These are phyloP conservation scores for Campoplex nolae DNA, from an alignment of 2,888 invertebrate species.

Conservation along the genomic window DNA sequence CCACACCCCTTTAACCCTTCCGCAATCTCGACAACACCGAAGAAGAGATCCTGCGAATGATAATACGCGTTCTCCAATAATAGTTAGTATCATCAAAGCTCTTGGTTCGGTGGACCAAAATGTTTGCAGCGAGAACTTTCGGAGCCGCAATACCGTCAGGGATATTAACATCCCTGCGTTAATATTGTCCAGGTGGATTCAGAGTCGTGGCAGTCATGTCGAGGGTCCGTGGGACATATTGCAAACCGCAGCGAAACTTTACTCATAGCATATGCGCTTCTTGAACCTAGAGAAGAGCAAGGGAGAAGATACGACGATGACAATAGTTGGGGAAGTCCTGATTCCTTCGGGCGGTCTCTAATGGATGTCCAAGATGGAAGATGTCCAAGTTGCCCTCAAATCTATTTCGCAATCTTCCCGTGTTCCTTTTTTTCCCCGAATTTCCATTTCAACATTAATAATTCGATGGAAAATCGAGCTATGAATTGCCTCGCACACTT, in stretches of 20 bases:
- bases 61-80: conserved; percentile 50
- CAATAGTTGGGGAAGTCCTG: not conserved
- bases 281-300: not conserved
- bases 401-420: not conserved
- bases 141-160: conserved; percentile 70
- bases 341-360: not conserved
- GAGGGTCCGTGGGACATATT: conserved; percentile 72
- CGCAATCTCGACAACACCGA: conserved; percentile 1
- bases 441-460: not conserved
- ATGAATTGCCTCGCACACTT: conserved; percentile 67
- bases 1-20: conserved; percentile 58
- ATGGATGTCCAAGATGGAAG: conserved; percentile 1
- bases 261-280: conserved; percentile 76
- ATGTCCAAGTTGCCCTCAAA: not conserved
- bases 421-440: not conserved
- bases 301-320: conserved; percentile 1
- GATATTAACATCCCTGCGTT: conserved; percentile 82
- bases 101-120: conserved; percentile 43
- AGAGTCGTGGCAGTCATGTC: conserved; percentile 22
- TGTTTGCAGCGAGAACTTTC: conserved; percentile 76
- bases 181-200: conserved; percentile 81
- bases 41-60: conserved; percentile 49
- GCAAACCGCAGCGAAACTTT: conserved; percentile 83
- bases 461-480: conserved; percentile 43
- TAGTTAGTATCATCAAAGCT: conserved; percentile 57